Base-by-base conservation (phyloP, 1,140 invertebrate species). In the Zaprionus davidi region DNA sequence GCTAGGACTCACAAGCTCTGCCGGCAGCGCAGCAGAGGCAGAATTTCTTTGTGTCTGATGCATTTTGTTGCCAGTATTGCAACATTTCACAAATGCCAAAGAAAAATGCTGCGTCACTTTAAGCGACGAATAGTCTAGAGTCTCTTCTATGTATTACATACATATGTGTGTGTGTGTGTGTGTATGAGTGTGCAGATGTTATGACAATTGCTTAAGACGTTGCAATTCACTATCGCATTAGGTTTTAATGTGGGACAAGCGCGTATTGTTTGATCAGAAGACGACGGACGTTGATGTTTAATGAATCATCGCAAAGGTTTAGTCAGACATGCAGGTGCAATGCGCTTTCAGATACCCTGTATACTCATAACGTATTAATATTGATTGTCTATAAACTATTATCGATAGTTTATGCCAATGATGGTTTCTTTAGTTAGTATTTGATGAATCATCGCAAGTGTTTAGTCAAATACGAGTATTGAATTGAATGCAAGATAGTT, bases 41-140 rank as follows among this genome's bases (percentile, higher is more conserved):
- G 59, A 46, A 63, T 26, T 41, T 66, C 65, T 71, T 62, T 67
- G 38, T 36, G 17, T 26, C 22, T 26, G 20, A 22, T 51, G 63
- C 28, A 64, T 60, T 79, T 76, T 71, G 69, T 78, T 74, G 49
- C 46, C 20, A 56, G 69, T 76, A 79, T 70, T 83, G 81, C 76
- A 68, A 79, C 71, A 82, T 82, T 76, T 66, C 56, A 63, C 51
- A 44, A 80, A 70, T 75, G 77, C 51, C 60, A 63, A 66, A 12
- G 79, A 82, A 83, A 83, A 71, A 46, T 71, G 81, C 81, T 38
- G n/a, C 53, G 60, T 24, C 55, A 44, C 58, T 71, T 73, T 44
- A 34, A 41, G 12, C 28, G 51, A 66, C 38, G 63, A 36, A 62
- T 26, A 2, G 31, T 20, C 22, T 65, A 34, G n/a, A 55, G 31